Evolutionary conservation across 2,113 vertebrate species (phyloP).

Genomic region (Epinephelus fuscoguttatus): DNA sequence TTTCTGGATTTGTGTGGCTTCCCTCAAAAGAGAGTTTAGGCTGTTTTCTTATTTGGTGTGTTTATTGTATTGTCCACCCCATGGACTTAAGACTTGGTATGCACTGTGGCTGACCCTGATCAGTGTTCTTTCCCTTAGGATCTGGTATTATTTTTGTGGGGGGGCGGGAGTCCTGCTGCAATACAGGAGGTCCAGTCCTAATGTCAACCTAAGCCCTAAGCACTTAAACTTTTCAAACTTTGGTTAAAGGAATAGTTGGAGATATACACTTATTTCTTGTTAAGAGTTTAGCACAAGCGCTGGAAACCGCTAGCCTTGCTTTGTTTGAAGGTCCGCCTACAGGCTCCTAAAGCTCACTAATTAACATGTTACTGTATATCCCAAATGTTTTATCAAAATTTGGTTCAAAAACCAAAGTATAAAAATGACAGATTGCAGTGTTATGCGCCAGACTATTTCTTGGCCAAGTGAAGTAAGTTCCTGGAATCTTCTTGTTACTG

Average conservation of each 20-base stretch:
- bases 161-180: neutral
- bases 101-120: conserved; percentile 49
- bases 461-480: no score
- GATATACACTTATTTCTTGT: neutral
- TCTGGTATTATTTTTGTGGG: neutral
- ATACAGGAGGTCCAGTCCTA: neutral
- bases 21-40: neutral
- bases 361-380: neutral
- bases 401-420: no score
- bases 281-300: no score
- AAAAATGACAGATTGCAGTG: no score
- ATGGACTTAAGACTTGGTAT: neutral
- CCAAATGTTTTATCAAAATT: no score
- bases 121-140: conserved; percentile 4
- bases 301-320: no score
- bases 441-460: neutral
- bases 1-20: conserved; percentile 17
- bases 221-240: neutral
- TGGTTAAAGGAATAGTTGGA: neutral
- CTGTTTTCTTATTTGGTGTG: conserved; percentile 18
- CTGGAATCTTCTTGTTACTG: neutral
- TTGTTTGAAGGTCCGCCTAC: no score
- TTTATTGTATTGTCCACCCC: neutral
- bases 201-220: conserved; percentile 1
- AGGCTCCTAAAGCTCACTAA: neutral